Conservation (phyloP, 2,888 invertebrate genomes). For the Bombyx huttoni region DNA sequence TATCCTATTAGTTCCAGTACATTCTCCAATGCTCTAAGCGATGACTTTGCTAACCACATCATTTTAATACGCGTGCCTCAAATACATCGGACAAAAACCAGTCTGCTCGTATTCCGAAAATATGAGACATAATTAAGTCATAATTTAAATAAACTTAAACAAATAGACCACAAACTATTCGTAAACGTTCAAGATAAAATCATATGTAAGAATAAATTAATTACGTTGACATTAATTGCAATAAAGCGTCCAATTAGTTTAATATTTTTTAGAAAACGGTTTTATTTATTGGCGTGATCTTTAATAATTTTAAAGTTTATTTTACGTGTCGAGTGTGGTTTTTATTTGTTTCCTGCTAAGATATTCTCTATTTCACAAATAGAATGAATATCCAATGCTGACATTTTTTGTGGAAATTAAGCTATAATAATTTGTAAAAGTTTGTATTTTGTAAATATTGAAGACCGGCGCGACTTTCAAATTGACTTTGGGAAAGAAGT, state of each 20-base stretch:
- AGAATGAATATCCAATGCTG: not conserved
- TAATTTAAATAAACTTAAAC: not conserved
- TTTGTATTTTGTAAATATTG: too few species aligned
- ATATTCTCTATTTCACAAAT: not conserved
- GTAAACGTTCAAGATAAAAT: slow-evolving; percentile 35
- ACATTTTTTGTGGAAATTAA: too few species aligned
- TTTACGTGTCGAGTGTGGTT: slow-evolving; percentile 4
- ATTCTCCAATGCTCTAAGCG: too few species aligned
- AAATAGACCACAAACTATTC: slow-evolving; percentile 33
- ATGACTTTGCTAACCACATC: too few species aligned
- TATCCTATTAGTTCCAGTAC: too few species aligned
- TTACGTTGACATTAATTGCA: slow-evolving; percentile 41
- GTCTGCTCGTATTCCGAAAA: not conserved
- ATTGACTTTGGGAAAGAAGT: too few species aligned
- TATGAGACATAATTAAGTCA: not conserved
- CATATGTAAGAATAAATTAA: slow-evolving; percentile 46
- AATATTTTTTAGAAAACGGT: slow-evolving; percentile 20
- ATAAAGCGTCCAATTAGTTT: slow-evolving; percentile 43
- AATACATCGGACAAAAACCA: too few species aligned
- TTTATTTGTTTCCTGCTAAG: not conserved
- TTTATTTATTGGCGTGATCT: slow-evolving; percentile 16
- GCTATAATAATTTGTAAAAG: too few species aligned
- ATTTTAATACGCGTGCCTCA: too few species aligned
- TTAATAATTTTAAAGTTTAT: slow-evolving; percentile 10
- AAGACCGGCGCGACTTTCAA: too few species aligned